Evolutionary conservation across 2,888 invertebrate species (phyloP).

Genomic region (Pachycephus smyrnensis): DNA sequence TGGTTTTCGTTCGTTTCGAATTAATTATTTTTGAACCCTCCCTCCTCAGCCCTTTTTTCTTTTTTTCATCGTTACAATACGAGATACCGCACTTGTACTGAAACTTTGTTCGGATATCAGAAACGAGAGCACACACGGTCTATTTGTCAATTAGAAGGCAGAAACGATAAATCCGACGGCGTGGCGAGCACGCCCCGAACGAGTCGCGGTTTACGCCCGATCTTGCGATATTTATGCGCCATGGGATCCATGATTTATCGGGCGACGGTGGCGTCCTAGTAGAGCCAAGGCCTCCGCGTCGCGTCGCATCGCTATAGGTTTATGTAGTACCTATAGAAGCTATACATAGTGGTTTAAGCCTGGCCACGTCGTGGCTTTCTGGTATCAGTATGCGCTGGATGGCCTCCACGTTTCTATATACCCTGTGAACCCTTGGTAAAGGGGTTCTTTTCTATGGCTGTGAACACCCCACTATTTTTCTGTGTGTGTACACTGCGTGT

Average conservation of each 20-base stretch:
- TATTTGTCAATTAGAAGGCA: constrained; percentile 8
- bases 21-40: too few relatives aligned
- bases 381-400: constrained; percentile 20
- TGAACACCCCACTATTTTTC: neutral
- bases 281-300: constrained; percentile 11
- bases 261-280: constrained; percentile 22
- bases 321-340: neutral
- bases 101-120: neutral
- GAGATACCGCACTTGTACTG: neutral
- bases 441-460: neutral
- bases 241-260: constrained; percentile 41
- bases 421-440: neutral
- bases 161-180: constrained; percentile 1
- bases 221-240: constrained; percentile 42
- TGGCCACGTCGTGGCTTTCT: neutral
- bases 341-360: neutral
- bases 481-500: neutral
- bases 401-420: neutral
- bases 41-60: too few relatives aligned
- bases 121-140: neutral
- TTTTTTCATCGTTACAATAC: too few relatives aligned
- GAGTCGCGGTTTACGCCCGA: constrained; percentile 30
- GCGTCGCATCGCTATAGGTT: neutral
- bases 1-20: too few relatives aligned
- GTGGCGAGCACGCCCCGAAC: neutral